These are phyloP conservation scores for Raja brachyura DNA, from an alignment of 2,113 vertebrate species.

Conservation along the genomic window DNA sequence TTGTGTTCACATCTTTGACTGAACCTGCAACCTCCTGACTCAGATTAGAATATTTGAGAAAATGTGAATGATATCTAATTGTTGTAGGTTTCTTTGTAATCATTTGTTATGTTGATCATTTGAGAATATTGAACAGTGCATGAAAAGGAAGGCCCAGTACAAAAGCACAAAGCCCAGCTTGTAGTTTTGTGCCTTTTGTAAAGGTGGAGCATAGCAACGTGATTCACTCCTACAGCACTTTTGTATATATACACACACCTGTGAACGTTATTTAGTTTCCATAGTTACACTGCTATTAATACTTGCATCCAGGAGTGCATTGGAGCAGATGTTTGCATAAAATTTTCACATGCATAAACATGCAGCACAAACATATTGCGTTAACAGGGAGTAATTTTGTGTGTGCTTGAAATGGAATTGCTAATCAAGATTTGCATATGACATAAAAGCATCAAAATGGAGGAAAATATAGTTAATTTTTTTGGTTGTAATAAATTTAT, in stretches of 20 bases:
- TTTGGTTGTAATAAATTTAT: background rate
- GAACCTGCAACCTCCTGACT: background rate
- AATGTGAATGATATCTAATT: background rate
- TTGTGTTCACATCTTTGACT: background rate
- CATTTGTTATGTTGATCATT: background rate
- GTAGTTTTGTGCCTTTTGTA: background rate
- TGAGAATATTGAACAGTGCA: background rate
- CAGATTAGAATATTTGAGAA: too few relatives aligned
- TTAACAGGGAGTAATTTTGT: background rate
- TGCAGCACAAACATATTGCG: background rate
- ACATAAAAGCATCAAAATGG: background rate
- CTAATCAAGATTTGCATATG: background rate
- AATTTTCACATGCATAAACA: background rate
- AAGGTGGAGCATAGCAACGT: background rate
- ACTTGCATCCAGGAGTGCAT: background rate
- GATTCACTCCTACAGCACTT: background rate
- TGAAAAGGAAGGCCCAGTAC: background rate
- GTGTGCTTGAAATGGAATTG: background rate
- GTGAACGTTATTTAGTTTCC: background rate
- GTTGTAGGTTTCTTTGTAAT: background rate
- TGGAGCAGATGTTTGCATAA: background rate
- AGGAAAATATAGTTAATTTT: background rate
- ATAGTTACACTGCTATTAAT: constrained; percentile 29
- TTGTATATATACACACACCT: background rate
- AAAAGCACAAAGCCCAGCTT: background rate